Base-by-base conservation (phyloP, 2,113 vertebrate genomes). In the Engraulis encrasicolus region DNA sequence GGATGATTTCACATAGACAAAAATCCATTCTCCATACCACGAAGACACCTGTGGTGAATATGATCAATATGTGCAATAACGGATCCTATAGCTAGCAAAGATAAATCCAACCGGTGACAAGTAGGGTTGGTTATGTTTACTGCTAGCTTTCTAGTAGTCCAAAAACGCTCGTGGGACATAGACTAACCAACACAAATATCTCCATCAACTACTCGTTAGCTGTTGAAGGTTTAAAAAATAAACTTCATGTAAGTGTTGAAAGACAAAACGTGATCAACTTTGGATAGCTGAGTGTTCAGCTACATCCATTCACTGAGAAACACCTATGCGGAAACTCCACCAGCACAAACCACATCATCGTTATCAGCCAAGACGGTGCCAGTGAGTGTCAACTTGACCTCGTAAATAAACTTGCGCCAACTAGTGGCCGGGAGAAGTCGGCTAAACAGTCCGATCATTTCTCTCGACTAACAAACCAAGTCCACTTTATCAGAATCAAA, bases 261-360 rank as follows among this genome's bases (percentile, higher is more conserved):
- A 78, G 40, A 34, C 6, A n/a, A 71, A 23, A 86, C 15, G 0
- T 78, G 52, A 23, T 81, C 6, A 85, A 84, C 61, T 88, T 81
- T 2, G 31, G 2, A 74, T 17, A 36, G 27, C 66, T 34, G 31
- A 1, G 23, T 71, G 14, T 14, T 4, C 27, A 74, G 27, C 2
- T 19, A 82, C 91, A 87, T 89, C 91, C 92, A 90, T 90, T 92
- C 91, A 93, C 85, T 80, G 78, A 50, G 66, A 85, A 89, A 93
- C 94, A 96, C 91, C 78, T 71, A 94, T 20, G 85, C 93, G 95
- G 95, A 95, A 94, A 90, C 89, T n/a, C 40, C 37, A 45, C 7
- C n/a, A 58, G 36, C 54, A 61, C 86, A 91, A 78, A 87, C 81
- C 94, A 94, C 95, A 86, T 95, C 95, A 95, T 91, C 95, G 91